Base-by-base conservation (phyloP, 2,888 invertebrate species). In the Griposia aprilina region DNA sequence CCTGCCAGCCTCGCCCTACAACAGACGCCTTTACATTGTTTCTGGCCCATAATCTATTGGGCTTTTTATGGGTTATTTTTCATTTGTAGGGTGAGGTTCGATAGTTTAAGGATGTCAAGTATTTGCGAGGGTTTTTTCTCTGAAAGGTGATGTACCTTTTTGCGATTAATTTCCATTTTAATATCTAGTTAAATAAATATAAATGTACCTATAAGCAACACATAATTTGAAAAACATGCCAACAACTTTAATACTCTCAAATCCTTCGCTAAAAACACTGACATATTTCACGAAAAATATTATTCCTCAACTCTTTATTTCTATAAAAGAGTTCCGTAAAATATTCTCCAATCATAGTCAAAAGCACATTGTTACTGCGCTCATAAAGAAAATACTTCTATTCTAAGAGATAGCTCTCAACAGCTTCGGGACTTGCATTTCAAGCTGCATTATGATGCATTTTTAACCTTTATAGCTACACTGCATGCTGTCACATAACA, bases 1-100 rank as follows among this genome's bases (percentile, higher is more conserved):
- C 74, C 48, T 48, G 36, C 72, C 62, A 90, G 90, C 92, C 92
- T 91, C 93, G 86, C 91, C 93, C 93, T 90, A 79, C 87, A 83
- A 86, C 91, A 83, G 92, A 91, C 90, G 77, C 75, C 71, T 80
- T 30, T 66, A 82, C 89, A 83, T 92, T 92, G 90, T 88, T 90
- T 86, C 90, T 89, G 86, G 88, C 84, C 85, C 87, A 88, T 90
- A 87, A 85, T 82, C 90, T 87, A 85, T 85, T 76, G 82, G 78
- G 63, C 68, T 86, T 86, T 86, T 84, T 84, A 86, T 83, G 74
- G 74, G 74, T 72, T 86, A 76, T 75, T 86, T 83, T 77, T 74
- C 83, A 67, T 85, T 74, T 65, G 63, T 76, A 41, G 78, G 72
- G 48, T 63, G 13, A 62, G 48, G 50, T 57, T 75, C 2, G 15